Evolutionary conservation across 2,797 vertebrate genomes (phyloP), one percentile per base, ranked within the genome.

Genomic region (Ctenochaetus hawaiiensis): DNA sequence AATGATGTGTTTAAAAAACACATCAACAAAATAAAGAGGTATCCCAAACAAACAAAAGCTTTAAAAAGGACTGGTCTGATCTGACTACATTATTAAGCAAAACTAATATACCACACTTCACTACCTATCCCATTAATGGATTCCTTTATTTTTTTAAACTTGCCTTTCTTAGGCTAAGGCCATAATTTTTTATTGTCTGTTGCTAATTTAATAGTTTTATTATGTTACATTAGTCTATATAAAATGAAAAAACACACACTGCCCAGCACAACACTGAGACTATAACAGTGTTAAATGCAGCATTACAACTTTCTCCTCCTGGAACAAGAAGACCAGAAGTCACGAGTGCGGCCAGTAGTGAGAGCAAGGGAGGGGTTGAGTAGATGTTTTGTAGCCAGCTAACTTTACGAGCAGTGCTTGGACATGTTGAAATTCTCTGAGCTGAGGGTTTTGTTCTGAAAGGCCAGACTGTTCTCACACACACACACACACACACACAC

Each of bases 381-480:
- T 44, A 43, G 63, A 81, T 81, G 26, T 86, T 66, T 67, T 89
- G 80, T 60, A 90, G 85, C 83, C 88, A 81, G 81, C 81, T 63
- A 75, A 79, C 83, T 93, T 93, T 93, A 91, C 71, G 82, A 92
- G 90, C 84, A 56, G 71, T 43, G 67, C 73, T 85, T 78, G 85
- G 92, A 89, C 86, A 93, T 91, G 90, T 88, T 88, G 86, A 93
- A 93, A 92, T 91, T 86, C 87, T 92, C 85, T 80, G 72, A 91
- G 72, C 84, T 59, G 84, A 73, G 81, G 89, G 77, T 90, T 94
- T 94, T 94, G 90, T 94, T 91, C 90, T 81, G 69, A 94, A 94
- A 94, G 89, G 93, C 93, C 91, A 93, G 77, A 47, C 83, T 89
- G 92, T 93, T 94, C 93, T 92, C 92, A 94, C 90, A 61, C 67